Base-by-base conservation (phyloP, 2,888 invertebrate species). In the Glyphotaelius pellucidus region DNA sequence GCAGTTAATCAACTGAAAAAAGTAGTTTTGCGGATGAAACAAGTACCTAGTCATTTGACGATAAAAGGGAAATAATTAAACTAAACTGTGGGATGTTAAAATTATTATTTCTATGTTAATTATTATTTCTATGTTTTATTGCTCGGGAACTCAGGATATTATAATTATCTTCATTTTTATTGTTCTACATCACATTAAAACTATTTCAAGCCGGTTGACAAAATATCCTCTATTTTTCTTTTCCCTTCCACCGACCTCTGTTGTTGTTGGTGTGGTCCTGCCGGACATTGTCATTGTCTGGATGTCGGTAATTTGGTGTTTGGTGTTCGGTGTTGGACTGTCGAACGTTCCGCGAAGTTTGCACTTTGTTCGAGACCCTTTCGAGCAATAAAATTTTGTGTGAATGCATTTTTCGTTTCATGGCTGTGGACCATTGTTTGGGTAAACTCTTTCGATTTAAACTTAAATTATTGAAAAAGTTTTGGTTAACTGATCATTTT, bases 281-380 rank as follows among this genome's bases (percentile, higher is more conserved):
- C 67, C 67, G 67, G 67, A 67, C 67, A 67, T 67, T 25, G 67
- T 25, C 25, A 67, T n/a, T 67, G 67, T 67, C 25, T 67, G 67
- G 67, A 67, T 67, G 67, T 67, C 25, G 25, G 67, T 25, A 67
- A 25, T 67, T 67, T 52, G 19, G 52, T 52, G 14, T 52, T 31
- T 32, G 31, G 81, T 81, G 81, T 81, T n/a, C 3, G 30, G n/a
- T 80, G n/a, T 80, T 81, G 15, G 81, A 38, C 38, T 85, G 85
- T 85, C 85, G 85, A 85, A 85, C 85, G 38, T 38, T 85, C 32
- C 38, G 85, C 85, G n/a, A 38, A 85, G 85, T 85, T 38, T 85
- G 85, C 85, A 38, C 85, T 85, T 67, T 67, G 67, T 67, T 42
- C 85, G 85, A 38, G 38, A 25, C 85, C 31, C 5, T 67, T 67